A percentile compares a stretch with the other conserved stretches of the same genome.
Conservation (phyloP, 2,113 vertebrate genomes). For the Silurus asotus region DNA sequence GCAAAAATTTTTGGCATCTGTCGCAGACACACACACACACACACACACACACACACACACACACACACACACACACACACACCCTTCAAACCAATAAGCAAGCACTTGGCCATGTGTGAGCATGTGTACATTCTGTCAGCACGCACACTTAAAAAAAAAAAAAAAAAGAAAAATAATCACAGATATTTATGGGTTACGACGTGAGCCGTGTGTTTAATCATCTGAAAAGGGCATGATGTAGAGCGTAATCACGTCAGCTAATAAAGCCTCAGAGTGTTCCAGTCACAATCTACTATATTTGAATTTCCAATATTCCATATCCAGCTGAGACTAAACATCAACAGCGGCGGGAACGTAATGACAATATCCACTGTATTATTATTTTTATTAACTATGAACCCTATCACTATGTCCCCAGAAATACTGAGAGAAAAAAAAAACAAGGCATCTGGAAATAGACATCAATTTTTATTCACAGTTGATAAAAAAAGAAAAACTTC, state of each 20-base stretch:
- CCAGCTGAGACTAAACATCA: background rate
- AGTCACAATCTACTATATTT: background rate
- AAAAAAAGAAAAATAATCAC: background rate
- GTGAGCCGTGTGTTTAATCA: background rate
- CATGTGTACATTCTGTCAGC: background rate
- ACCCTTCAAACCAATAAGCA: background rate
- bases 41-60: no score
- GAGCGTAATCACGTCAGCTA: background rate
- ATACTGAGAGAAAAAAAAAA: background rate
- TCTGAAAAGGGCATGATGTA: background rate
- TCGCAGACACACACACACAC: background rate
- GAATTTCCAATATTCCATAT: background rate
- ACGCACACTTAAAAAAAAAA: background rate
- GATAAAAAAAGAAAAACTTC: background rate
- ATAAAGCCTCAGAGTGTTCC: background rate
- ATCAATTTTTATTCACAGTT: background rate
- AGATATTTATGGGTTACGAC: background rate
- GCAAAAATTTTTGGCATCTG: background rate
- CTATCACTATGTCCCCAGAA: background rate
- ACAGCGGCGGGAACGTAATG: background rate
- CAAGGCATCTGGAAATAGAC: background rate
- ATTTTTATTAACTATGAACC: background rate
- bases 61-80: no score
- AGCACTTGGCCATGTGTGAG: background rate
- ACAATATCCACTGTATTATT: background rate